Evolutionary conservation across 1,140 invertebrate species (phyloP).

Genomic region (Drosophila athabasca): DNA sequence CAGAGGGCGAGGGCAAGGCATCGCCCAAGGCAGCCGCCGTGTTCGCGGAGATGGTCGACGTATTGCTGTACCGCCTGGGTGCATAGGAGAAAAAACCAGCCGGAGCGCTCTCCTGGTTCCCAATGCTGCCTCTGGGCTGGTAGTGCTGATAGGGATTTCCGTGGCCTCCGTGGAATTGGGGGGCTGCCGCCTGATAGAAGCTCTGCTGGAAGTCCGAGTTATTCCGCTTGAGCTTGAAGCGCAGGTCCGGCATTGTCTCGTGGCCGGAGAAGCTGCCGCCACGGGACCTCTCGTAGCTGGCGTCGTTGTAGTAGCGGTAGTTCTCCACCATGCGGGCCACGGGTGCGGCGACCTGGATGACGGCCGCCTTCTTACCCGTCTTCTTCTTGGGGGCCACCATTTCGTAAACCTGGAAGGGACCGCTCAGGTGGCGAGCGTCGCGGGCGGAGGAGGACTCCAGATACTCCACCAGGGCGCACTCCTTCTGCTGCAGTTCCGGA

Average conservation of each 20-base stretch:
- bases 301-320: constrained; percentile 78
- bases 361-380: constrained; percentile 81
- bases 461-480: constrained; percentile 95
- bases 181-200: constrained; percentile 50
- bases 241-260: constrained; percentile 65
- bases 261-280: constrained; percentile 80
- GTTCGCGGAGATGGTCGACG: constrained; percentile 72
- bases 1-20: constrained; percentile 35
- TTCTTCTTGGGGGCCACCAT: constrained; percentile 84
- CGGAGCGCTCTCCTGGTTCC: constrained; percentile 25
- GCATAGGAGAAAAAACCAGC: constrained; percentile 68
- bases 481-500: constrained; percentile 92
- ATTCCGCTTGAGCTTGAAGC: constrained; percentile 78
- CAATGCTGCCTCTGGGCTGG: constrained; percentile 54
- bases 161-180: constrained; percentile 41
- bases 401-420: constrained; percentile 76
- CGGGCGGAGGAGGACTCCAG: constrained; percentile 93
- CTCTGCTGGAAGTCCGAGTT: constrained; percentile 78
- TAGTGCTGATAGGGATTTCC: constrained; percentile 60
- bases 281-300: constrained; percentile 74
- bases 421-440: constrained; percentile 88
- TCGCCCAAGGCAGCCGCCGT: constrained; percentile 61
- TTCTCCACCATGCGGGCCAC: constrained; percentile 83
- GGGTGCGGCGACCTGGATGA: constrained; percentile 72
- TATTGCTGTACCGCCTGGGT: constrained; percentile 78